phyloP scores from a whole-genome alignment of 2,797 vertebrate genomes.

The Picus viridis region DNA sequence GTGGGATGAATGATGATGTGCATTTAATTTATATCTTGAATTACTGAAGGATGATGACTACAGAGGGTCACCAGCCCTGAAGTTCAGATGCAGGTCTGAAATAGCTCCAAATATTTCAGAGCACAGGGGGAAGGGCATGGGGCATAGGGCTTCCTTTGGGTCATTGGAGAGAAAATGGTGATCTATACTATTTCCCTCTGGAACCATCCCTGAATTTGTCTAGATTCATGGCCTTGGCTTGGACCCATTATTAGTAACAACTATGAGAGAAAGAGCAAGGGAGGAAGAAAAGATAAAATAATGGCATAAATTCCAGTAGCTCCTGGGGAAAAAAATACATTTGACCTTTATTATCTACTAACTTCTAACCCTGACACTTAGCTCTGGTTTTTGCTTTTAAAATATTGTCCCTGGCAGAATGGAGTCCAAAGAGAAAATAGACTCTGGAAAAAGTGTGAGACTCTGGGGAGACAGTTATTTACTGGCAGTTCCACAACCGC shows the following conservation, averaged over 20 bases:
- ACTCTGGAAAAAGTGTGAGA: slow-evolving; percentile 33
- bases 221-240: slow-evolving; percentile 12
- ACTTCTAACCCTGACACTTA: not conserved
- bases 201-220: not conserved
- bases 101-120: not conserved
- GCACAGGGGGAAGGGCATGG: not conserved
- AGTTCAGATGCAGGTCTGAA: slow-evolving; percentile 23
- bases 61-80: not conserved
- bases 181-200: not conserved
- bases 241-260: not conserved
- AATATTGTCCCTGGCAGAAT: slow-evolving; percentile 38
- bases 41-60: slow-evolving; percentile 1
- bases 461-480: slow-evolving; percentile 48
- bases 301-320: slow-evolving; percentile 52
- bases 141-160: not conserved
- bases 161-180: not conserved
- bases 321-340: slow-evolving; percentile 22
- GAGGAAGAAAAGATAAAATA: slow-evolving; percentile 40
- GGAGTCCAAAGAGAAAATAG: slow-evolving; percentile 9
- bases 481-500: slow-evolving; percentile 23
- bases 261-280: not conserved
- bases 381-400: slow-evolving; percentile 15
- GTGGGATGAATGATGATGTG: not conserved
- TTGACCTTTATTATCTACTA: slow-evolving; percentile 49
- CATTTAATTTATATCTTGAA: slow-evolving; percentile 1